Evolutionary conservation across 2,888 invertebrate species (phyloP), one percentile per base, ranked within the genome.

Genomic region (Herminia tarsipennalis): DNA sequence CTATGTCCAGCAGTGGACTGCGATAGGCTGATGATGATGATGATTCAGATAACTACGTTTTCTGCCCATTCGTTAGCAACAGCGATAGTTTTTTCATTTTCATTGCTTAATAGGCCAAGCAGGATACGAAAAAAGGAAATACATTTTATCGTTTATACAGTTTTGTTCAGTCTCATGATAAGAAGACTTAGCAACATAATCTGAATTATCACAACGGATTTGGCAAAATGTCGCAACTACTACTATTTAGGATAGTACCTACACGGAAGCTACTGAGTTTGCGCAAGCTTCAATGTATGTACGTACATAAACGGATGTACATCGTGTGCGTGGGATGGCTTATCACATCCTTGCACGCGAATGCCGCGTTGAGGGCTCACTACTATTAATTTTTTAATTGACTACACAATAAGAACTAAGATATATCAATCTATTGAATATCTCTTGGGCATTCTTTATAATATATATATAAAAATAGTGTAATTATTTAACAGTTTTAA

Each of bases 191-290:
- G 2, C 16, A 12, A 3, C 17, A n/a, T 9, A 12, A 40, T 17
- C 25, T 22, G 8, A 8, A 12, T 36, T 25, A 25, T 38, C 41
- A 29, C 14, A 46, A 43, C 41, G n/a, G 73, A 73, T 83, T 88
- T 82, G 84, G 82, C 84, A 76, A 81, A 56, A 77, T 89, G 89
- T 89, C 86, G 88, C 89, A 88, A 88, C 29, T 53, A 54, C 18
- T 55, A 38, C 77, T 85, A 87, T 83, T 86, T 83, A 83, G 77
- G 73, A 76, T 83, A 82, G 84, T 51, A 75, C n/a, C n/a, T n/a
- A n/a, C n/a, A n/a, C n/a, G 81, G 83, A 83, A 83, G 75, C 58
- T 45, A 72, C n/a, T 56, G 27, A 35, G 45, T n/a, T 40, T 80
- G 76, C 77, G 82, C 79, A 81, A 81, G 28, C 76, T 81, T 76